Conservation (phyloP, 2,888 invertebrate genomes). For the Chironomus tentans region DNA sequence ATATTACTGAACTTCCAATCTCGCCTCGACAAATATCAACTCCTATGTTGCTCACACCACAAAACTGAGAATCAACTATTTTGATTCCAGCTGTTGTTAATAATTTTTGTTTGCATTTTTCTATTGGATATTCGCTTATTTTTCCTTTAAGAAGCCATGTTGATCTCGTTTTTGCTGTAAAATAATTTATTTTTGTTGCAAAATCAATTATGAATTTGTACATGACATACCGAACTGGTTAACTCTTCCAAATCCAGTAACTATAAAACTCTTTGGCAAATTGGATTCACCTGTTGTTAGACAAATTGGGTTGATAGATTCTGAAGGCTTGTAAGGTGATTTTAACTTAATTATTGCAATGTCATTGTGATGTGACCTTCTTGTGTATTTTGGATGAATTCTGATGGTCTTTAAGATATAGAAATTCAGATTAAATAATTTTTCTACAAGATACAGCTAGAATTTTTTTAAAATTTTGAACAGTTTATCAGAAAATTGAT, state of each 20-base stretch:
- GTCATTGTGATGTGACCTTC: background rate
- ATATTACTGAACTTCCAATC: background rate
- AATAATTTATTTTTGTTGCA: no score
- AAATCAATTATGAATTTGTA: no score
- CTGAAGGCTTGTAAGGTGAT: background rate
- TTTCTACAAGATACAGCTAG: no score
- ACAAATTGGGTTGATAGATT: background rate
- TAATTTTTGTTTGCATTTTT: background rate
- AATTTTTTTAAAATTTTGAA: no score
- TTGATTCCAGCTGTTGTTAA: background rate
- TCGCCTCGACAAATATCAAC: background rate
- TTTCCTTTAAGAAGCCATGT: background rate
- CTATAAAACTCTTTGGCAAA: background rate
- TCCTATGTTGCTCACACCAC: background rate
- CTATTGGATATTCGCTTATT: background rate
- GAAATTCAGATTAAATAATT: no score
- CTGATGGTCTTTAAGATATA: background rate
- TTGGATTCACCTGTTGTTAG: background rate
- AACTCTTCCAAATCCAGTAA: background rate
- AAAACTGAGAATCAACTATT: background rate
- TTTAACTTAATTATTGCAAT: background rate
- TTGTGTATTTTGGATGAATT: background rate
- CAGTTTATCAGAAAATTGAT: no score
- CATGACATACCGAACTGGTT: background rate
- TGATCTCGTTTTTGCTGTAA: background rate